A percentile compares a stretch with the other conserved stretches of the same genome.
Conservation (phyloP, 2,113 vertebrate genomes). For the Sinocyclocheilus grahami region DNA sequence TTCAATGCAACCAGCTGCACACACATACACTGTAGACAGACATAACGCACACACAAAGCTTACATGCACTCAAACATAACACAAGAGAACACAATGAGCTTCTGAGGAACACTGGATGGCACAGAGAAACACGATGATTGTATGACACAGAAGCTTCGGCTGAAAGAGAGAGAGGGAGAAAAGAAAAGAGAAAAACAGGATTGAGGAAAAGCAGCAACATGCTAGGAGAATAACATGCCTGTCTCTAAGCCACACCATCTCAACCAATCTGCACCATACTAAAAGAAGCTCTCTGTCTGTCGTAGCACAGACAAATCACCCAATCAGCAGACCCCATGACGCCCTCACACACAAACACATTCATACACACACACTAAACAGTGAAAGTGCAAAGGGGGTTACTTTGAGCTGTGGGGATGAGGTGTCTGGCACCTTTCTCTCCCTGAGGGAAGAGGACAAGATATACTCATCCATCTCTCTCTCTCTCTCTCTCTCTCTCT, state of each 20-base stretch:
- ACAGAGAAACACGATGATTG: slow-evolving; percentile 8
- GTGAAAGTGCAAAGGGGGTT: slow-evolving; percentile 16
- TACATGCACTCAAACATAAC: not conserved
- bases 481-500: slow-evolving; percentile 5
- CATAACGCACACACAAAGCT: not conserved
- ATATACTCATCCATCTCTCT: slow-evolving; percentile 12
- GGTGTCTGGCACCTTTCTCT: slow-evolving; percentile 51
- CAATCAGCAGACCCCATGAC: slow-evolving; percentile 42
- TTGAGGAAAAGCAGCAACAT: slow-evolving; percentile 34
- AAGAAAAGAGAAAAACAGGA: slow-evolving; percentile 25
- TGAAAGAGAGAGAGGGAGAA: not conserved
- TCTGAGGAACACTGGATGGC: slow-evolving; percentile 25
- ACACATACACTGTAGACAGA: not conserved
- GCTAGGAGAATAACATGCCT: slow-evolving; percentile 37
- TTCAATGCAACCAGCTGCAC: not conserved
- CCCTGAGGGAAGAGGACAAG: slow-evolving; percentile 38
- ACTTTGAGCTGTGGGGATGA: slow-evolving; percentile 33
- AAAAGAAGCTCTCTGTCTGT: slow-evolving; percentile 45
- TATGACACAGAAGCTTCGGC: not conserved
- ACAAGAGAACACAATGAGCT: slow-evolving; percentile 16
- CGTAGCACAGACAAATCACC: slow-evolving; percentile 30
- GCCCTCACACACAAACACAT: slow-evolving; percentile 38
- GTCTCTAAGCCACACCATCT: slow-evolving; percentile 53
- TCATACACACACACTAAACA: slow-evolving; percentile 9
- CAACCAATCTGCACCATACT: slow-evolving; percentile 34